Percentiles rank a stretch among this genome's conserved stretches.
These are phyloP conservation scores for Channa maculata DNA, from an alignment of 2,113 vertebrate species.

Conservation along the genomic window DNA sequence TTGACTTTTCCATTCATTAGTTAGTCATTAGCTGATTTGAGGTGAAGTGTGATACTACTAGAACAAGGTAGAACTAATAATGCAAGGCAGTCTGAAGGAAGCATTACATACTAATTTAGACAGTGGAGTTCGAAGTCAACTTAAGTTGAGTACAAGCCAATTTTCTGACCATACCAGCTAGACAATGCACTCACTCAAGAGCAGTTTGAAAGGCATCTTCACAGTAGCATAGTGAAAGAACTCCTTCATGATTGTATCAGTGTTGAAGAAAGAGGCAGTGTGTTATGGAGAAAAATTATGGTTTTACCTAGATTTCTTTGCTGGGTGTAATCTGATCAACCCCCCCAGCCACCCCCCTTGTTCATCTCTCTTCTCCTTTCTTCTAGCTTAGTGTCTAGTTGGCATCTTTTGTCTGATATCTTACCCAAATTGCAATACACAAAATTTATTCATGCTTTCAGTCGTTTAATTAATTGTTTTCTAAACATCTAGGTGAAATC, in stretches of 20 bases:
- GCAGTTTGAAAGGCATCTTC: slow-evolving; percentile 34
- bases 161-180: slow-evolving; percentile 27
- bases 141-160: slow-evolving; percentile 20
- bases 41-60: slow-evolving; percentile 2
- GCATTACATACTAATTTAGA: slow-evolving; percentile 4
- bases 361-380: slow-evolving; percentile 1
- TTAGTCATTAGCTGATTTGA: slow-evolving; percentile 49
- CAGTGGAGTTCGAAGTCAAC: slow-evolving; percentile 36
- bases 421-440: neutral
- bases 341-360: slow-evolving; percentile 4
- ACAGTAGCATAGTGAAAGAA: slow-evolving; percentile 19
- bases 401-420: slow-evolving; percentile 3
- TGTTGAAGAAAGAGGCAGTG: slow-evolving; percentile 15
- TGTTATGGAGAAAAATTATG: neutral
- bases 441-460: neutral
- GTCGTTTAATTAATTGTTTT: slow-evolving; percentile 23
- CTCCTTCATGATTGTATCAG: slow-evolving; percentile 10
- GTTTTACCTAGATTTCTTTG: slow-evolving; percentile 9
- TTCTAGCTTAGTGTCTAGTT: slow-evolving; percentile 14
- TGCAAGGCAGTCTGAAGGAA: slow-evolving; percentile 9
- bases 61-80: slow-evolving; percentile 20
- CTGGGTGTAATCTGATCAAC: slow-evolving; percentile 23
- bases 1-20: slow-evolving; percentile 48
- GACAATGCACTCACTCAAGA: slow-evolving; percentile 30
- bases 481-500: slow-evolving; percentile 19